Percentiles rank a stretch among this genome's conserved stretches.
Evolutionary conservation across 2,797 vertebrate species (phyloP).

Genomic region (Lithobates sylvaticus): DNA sequence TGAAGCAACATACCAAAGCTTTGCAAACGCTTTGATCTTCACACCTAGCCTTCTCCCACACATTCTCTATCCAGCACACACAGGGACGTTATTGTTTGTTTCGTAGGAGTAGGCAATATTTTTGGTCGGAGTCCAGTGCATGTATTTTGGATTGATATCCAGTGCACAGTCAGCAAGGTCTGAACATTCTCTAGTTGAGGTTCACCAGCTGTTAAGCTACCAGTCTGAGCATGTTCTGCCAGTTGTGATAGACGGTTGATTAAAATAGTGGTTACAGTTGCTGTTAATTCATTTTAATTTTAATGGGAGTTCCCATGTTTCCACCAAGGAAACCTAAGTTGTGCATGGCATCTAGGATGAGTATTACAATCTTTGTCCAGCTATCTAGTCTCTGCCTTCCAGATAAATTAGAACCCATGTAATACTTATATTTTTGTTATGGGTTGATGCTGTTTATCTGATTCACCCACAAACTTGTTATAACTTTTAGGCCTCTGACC

Average conservation of each 20-base stretch:
- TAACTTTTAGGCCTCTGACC: too few species aligned
- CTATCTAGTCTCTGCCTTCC: neutral
- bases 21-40: constrained; percentile 37
- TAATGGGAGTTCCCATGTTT: neutral
- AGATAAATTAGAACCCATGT: too few species aligned
- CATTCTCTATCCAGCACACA: constrained; percentile 18
- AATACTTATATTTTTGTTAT: too few species aligned
- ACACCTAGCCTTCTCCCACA: constrained; percentile 37
- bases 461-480: too few species aligned
- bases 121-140: constrained; percentile 17
- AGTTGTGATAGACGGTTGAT: neutral
- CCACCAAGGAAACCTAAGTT: neutral
- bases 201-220: neutral
- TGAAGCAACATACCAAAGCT: constrained; percentile 28
- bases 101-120: neutral
- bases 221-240: neutral
- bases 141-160: neutral
- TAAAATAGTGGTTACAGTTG: neutral
- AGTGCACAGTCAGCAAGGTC: neutral
- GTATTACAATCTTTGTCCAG: neutral
- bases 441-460: too few species aligned
- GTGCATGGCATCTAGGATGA: neutral
- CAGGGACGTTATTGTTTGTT: constrained; percentile 33
- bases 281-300: neutral
- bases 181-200: neutral